These are phyloP conservation scores for Morone chrysops DNA, from an alignment of 2,113 vertebrate genomes.

Conservation along the genomic window DNA sequence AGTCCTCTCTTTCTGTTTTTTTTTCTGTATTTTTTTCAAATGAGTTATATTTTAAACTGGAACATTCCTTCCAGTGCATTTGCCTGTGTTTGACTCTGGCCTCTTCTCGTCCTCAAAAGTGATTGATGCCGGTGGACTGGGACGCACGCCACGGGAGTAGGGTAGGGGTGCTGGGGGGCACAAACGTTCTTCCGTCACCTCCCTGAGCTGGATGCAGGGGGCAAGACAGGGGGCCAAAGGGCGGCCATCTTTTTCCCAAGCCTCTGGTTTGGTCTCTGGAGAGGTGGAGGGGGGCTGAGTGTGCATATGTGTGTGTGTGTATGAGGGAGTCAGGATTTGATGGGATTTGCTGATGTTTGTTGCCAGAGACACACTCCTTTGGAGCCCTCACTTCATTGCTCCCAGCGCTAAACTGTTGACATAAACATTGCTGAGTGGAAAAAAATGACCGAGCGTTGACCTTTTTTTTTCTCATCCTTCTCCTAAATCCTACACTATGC, in stretches of 20 bases:
- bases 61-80: slow-evolving; percentile 84
- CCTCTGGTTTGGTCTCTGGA: slow-evolving; percentile 77
- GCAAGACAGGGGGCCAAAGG: slow-evolving; percentile 77
- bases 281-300: slow-evolving; percentile 63
- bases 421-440: slow-evolving; percentile 82
- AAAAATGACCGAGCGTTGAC: slow-evolving; percentile 73
- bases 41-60: slow-evolving; percentile 82
- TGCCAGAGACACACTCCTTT: slow-evolving; percentile 82
- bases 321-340: slow-evolving; percentile 74
- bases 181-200: slow-evolving; percentile 82
- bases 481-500: slow-evolving; percentile 40
- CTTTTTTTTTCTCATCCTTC: slow-evolving; percentile 44
- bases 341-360: slow-evolving; percentile 86
- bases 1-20: slow-evolving; percentile 24
- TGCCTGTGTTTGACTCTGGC: slow-evolving; percentile 79
- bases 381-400: slow-evolving; percentile 72
- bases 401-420: slow-evolving; percentile 75
- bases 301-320: slow-evolving; percentile 41
- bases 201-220: slow-evolving; percentile 78
- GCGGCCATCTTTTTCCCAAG: slow-evolving; percentile 87
- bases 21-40: slow-evolving; percentile 26
- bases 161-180: slow-evolving; percentile 69
- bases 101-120: slow-evolving; percentile 75
- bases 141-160: slow-evolving; percentile 74
- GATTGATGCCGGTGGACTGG: slow-evolving; percentile 78